These are phyloP conservation scores for Thecocarcelia acutangulata DNA, from an alignment of 2,888 invertebrate genomes.

Conservation along the genomic window DNA sequence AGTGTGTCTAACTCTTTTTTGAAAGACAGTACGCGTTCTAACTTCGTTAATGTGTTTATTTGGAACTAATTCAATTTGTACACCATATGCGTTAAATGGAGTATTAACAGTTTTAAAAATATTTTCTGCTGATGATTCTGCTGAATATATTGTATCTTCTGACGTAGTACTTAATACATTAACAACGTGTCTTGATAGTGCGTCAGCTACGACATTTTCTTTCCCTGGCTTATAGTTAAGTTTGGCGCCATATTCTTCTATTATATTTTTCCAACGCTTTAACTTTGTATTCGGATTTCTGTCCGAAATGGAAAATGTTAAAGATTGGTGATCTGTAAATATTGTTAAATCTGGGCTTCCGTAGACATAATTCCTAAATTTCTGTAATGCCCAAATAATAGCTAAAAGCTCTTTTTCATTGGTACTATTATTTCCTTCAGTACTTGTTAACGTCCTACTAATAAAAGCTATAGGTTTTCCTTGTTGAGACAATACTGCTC, in stretches of 20 bases:
- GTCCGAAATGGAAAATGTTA: no score
- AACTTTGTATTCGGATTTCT: no score
- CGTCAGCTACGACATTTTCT: background rate
- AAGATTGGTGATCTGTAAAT: background rate
- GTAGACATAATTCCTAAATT: background rate
- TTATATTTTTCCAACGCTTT: background rate
- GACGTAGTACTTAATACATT: background rate
- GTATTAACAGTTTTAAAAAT: background rate
- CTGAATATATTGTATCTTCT: background rate
- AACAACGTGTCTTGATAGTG: background rate
- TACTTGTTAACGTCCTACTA: background rate
- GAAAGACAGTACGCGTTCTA: slow-evolving; percentile 4
- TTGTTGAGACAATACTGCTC: background rate
- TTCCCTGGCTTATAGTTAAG: background rate
- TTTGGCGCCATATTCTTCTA: background rate
- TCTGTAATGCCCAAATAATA: background rate
- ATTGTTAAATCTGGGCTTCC: background rate
- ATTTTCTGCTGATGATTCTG: background rate
- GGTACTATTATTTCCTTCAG: background rate
- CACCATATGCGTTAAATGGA: slow-evolving; percentile 1
- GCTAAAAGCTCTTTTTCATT: background rate
- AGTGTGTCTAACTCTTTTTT: slow-evolving; percentile 1
- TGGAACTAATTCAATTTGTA: slow-evolving; percentile 16
- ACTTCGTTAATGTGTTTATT: background rate
- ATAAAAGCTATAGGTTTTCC: background rate